These are phyloP conservation scores for Phymastichus coffea DNA, from an alignment of 1,140 invertebrate genomes.

Conservation along the genomic window DNA sequence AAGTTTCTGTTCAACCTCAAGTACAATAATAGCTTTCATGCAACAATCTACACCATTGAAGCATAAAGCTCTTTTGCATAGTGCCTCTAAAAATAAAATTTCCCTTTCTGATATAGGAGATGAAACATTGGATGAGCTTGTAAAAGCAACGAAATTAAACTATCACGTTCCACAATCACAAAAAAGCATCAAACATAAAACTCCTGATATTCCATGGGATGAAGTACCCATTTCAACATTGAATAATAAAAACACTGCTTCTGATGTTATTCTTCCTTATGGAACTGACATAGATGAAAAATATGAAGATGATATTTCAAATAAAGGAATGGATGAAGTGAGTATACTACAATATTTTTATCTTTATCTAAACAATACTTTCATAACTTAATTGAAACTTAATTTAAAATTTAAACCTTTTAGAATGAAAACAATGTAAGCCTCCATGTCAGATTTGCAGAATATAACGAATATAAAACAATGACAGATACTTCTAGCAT, in stretches of 20 bases:
- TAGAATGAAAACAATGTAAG: constrained; percentile 34
- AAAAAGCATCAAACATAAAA: neutral
- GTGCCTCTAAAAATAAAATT: constrained; percentile 27
- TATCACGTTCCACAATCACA: neutral
- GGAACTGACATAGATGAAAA: constrained; percentile 30
- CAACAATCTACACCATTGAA: constrained; percentile 54
- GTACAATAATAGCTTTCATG: constrained; percentile 62
- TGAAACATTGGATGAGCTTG: constrained; percentile 20
- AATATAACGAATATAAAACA: constrained; percentile 52
- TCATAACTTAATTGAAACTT: too few species aligned
- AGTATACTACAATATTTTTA: neutral
- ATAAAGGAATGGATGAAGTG: constrained; percentile 16
- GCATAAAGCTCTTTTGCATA: constrained; percentile 35
- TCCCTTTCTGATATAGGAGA: constrained; percentile 7
- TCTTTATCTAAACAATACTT: neutral
- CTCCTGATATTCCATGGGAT: constrained; percentile 4
- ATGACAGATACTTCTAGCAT: constrained; percentile 46
- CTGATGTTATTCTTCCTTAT: constrained; percentile 20
- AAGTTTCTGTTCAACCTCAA: constrained; percentile 72
- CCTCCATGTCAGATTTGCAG: constrained; percentile 52
- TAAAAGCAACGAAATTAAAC: constrained; percentile 6
- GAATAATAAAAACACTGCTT: constrained; percentile 17
- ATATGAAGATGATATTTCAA: constrained; percentile 13
- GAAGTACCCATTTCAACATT: constrained; percentile 8
- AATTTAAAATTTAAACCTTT: neutral